phyloP scores from a whole-genome alignment of 2,888 invertebrate genomes.

The Liodrosophila aerea region DNA sequence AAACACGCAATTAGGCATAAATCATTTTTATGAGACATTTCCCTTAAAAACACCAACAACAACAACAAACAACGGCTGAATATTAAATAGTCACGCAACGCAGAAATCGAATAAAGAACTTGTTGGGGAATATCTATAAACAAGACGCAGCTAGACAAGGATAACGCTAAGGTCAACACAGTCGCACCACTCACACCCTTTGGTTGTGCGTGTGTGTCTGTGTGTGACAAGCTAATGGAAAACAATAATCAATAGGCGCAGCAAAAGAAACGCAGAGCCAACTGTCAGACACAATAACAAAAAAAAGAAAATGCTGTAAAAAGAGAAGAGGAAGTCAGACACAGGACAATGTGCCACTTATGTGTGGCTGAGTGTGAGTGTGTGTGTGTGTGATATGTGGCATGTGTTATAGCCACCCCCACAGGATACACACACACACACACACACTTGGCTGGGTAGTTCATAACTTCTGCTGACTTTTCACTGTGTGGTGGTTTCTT shows the following conservation, averaged over 20 bases:
- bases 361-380: constrained; percentile 2
- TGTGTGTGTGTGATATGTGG: constrained; percentile 9
- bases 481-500: constrained; percentile 63
- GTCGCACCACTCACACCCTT: constrained; percentile 5
- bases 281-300: constrained; percentile 7
- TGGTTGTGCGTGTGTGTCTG: neutral
- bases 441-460: constrained; percentile 48
- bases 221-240: constrained; percentile 32
- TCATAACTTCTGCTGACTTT: constrained; percentile 59
- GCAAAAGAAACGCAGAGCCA: constrained; percentile 2
- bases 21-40: constrained; percentile 79
- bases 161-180: constrained; percentile 51
- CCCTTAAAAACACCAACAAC: constrained; percentile 36
- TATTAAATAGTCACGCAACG: constrained; percentile 72
- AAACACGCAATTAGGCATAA: constrained; percentile 65
- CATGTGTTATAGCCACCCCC: constrained; percentile 48
- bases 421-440: constrained; percentile 18
- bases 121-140: constrained; percentile 26
- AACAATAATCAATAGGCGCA: constrained; percentile 58
- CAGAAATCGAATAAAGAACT: constrained; percentile 43
- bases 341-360: constrained; percentile 14
- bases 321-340: constrained; percentile 18
- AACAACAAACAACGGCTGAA: constrained; percentile 45
- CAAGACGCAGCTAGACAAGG: constrained; percentile 34
- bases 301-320: constrained; percentile 1